Evolutionary conservation across 2,888 invertebrate species (phyloP).

Genomic region (Philereme vetulata): DNA sequence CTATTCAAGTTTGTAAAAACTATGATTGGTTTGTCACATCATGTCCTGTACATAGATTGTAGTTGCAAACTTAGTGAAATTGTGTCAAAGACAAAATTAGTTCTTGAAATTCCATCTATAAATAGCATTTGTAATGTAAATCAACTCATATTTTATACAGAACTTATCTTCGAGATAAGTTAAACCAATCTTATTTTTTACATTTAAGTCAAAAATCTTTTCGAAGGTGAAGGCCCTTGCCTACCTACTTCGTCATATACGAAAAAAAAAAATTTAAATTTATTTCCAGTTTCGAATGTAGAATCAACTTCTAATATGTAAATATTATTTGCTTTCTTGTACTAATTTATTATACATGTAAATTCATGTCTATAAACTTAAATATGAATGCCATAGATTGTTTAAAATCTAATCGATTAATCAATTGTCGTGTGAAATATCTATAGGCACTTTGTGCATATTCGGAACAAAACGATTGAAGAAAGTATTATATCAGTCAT

Average conservation of each 20-base stretch:
- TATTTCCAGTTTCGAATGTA: conserved; percentile 25
- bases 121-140: conserved; percentile 28
- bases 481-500: conserved; percentile 73
- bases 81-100: conserved; percentile 19
- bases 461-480: conserved; percentile 60
- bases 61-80: conserved; percentile 21
- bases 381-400: conserved; percentile 61
- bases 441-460: conserved; percentile 55
- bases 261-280: conserved; percentile 27
- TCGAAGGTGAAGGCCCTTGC: conserved; percentile 1
- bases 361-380: conserved; percentile 66
- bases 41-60: conserved; percentile 41
- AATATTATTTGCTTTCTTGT: conserved; percentile 77
- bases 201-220: conserved; percentile 1
- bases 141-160: conserved; percentile 20
- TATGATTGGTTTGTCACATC: conserved; percentile 62
- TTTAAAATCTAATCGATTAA: conserved; percentile 38
- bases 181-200: conserved; percentile 27
- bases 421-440: conserved; percentile 37
- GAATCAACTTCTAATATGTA: conserved; percentile 59
- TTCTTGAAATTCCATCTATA: conserved; percentile 13
- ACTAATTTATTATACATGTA: conserved; percentile 74
- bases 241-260: conserved; percentile 32
- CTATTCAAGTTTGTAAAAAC: conserved; percentile 67
- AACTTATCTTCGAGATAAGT: conserved; percentile 13